Evolutionary conservation across 2,113 vertebrate genomes (phyloP), one percentile per base, ranked within the genome.

Genomic region (Thinocorus orbignyianus): DNA sequence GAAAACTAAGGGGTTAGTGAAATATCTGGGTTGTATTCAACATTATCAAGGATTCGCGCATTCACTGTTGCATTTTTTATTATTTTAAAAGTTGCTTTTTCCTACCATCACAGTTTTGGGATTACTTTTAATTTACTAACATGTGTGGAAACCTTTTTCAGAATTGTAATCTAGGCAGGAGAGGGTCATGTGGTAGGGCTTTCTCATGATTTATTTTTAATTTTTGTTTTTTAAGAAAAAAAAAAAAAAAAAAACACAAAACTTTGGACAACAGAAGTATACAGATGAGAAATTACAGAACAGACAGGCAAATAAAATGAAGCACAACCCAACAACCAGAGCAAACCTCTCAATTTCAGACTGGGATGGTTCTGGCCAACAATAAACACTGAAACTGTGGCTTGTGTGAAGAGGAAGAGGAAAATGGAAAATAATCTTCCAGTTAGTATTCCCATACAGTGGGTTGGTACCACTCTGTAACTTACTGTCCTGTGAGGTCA

Each of bases 331-430:
- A 58, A 13, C 30, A 55, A 5, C 0, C 35, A 74, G 42, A 48
- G 7, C 28, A 62, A 80, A 33, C 15, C 17, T 41, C 66, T 39
- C 31, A 24, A 2, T 6, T 54, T 71, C 37, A 77, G 13, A 14
- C 23, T 0, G 16, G 35, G 13, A 12, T 46, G 22, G 13, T 12
- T 81, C 44, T 81, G 65, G 41, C 17, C 70, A 65, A 2, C 2
- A 24, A 18, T 0, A 10, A 58, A 3, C 11, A 5, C 0, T 25
- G 35, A 68, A 72, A 57, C 20, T 16, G 3, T 5, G 6, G 8
- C 39, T 60, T 31, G 2, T 0, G 0, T 41, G 9, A 35, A 17
- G 10, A 17, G 19, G 49, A 77, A 6, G 10, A 37, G 58, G 41
- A 44, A 69, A 52, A 66, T 20, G 8, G 25, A 51, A 66, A 77